A percentile compares a stretch with the other conserved stretches of the same genome.
Conservation (phyloP, 2,113 vertebrate species). For the Hypocryptadius cinnamomeus region DNA sequence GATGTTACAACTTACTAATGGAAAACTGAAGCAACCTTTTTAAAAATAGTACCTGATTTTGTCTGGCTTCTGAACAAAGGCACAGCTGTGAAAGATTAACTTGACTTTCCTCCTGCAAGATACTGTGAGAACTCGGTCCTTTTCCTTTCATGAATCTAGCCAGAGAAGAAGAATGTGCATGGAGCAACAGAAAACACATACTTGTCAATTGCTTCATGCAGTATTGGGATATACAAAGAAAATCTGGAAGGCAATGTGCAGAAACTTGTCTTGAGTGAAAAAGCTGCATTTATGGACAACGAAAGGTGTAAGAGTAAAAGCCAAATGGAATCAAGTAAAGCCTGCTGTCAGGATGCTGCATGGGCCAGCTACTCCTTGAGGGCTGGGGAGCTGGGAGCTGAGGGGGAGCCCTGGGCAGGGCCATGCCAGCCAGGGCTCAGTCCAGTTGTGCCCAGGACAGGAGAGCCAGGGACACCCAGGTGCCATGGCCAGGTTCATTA, state of each 20-base stretch:
- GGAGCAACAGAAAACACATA: not conserved
- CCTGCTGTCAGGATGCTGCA: not conserved
- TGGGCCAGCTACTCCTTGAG: not conserved
- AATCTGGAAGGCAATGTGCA: not conserved
- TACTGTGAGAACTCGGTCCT: not conserved
- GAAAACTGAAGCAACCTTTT: not conserved
- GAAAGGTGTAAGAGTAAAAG: not conserved
- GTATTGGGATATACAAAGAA: not conserved
- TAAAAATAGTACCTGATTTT: not conserved
- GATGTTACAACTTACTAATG: not conserved
- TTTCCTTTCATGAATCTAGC: not conserved
- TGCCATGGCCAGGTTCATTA: accelerated
- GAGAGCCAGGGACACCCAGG: not conserved
- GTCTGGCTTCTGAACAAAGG: not conserved
- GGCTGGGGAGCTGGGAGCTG: accelerated
- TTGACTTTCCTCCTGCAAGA: not conserved
- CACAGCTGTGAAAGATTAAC: not conserved
- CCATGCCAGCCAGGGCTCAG: not conserved
- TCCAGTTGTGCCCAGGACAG: not conserved
- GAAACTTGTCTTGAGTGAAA: not conserved
- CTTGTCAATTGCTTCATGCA: not conserved
- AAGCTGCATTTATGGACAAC: not conserved
- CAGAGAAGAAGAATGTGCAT: not conserved
- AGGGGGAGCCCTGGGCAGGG: not conserved
- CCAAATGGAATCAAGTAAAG: not conserved